These are phyloP conservation scores for Danio tinwini DNA, from an alignment of 2,797 vertebrate genomes.

Conservation along the genomic window DNA sequence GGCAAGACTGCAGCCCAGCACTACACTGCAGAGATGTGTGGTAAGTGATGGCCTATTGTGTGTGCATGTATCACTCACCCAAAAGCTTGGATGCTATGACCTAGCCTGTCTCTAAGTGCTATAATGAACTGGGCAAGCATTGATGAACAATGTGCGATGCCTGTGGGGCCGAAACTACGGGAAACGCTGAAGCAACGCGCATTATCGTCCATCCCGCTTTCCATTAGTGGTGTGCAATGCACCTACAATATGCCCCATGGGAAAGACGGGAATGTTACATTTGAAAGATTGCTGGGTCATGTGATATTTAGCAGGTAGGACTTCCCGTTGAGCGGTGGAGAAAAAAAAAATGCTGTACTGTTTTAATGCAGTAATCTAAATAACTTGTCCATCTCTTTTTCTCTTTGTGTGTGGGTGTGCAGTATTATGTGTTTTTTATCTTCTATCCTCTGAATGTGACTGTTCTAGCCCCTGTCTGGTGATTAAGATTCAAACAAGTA, in stretches of 20 bases:
- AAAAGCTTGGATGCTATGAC: constrained; percentile 35
- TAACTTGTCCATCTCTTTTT: background rate
- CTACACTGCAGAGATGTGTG: constrained; percentile 32
- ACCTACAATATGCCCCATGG: constrained; percentile 55
- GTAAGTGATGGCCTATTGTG: constrained; percentile 35
- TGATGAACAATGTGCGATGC: constrained; percentile 50
- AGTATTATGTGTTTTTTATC: background rate
- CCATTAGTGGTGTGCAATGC: constrained; percentile 59
- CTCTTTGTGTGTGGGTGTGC: background rate
- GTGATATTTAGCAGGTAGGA: constrained; percentile 59
- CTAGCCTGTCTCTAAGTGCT: constrained; percentile 54
- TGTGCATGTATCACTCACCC: constrained; percentile 39
- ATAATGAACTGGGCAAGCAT: constrained; percentile 56
- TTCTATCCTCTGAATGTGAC: background rate
- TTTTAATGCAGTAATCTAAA: constrained; percentile 33
- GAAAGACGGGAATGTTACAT: constrained; percentile 49
- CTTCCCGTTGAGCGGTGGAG: constrained; percentile 24
- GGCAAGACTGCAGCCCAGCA: constrained; percentile 11
- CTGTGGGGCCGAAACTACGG: constrained; percentile 52
- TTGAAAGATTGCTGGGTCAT: constrained; percentile 57
- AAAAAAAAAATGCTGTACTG: constrained; percentile 2
- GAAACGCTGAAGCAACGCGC: constrained; percentile 45
- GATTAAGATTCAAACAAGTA: constrained; percentile 26
- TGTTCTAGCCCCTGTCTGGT: background rate
- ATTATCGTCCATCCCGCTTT: constrained; percentile 52